Base-by-base conservation (phyloP, 2,113 vertebrate species). In the Falcunculus frontatus region DNA sequence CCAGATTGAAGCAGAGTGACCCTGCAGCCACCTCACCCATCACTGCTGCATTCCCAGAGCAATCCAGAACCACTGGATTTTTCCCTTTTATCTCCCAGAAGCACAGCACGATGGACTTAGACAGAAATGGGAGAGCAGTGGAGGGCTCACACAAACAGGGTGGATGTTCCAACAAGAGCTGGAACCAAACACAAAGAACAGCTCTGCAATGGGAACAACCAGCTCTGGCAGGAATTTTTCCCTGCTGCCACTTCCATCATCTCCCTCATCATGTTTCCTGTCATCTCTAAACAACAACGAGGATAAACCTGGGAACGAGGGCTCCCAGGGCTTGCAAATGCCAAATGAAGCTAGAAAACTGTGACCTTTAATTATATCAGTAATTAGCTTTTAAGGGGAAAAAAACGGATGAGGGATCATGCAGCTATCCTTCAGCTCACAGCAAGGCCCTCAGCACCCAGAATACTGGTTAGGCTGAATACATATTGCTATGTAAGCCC, bases 1-100 rank as follows among this genome's bases (percentile, higher is more conserved):
- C 0, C 52, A 39, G 52, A 14, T 6, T 14, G 4, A 14, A 53
- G 47, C 5, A 49, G 68, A 0, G 12, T 26, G 20, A 22, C 35
- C 72, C 60, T 4, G 2, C 46, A 42, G 70, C 25, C 74, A 20
- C 39, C 72, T 91, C 72, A 8, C 42, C 13, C 3, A 1, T 41
- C n/a, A 8, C 60, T 29, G n/a, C 84, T 55, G 21, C 60, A 10
- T 7, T 63, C 59, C 39, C 39, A 4, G 18, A 9, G 14, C 20
- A 27, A n/a, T 9, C n/a, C 64, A 55, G 47, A 49, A 67, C 57
- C 33, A 1, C 56, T 25, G 78, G 22, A 5, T 41, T 41, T 41
- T 41, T 56, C 20, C 29, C 37, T 7, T 10, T 46, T 3, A 2
- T 16, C 44, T 33, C 37, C 84, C 72, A 50, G 62, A 22, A 12